Percentiles rank a stretch among this genome's conserved stretches.
phyloP scores from a whole-genome alignment of 1,140 invertebrate species.

The silkworm (Bombyx mori) region DNA sequence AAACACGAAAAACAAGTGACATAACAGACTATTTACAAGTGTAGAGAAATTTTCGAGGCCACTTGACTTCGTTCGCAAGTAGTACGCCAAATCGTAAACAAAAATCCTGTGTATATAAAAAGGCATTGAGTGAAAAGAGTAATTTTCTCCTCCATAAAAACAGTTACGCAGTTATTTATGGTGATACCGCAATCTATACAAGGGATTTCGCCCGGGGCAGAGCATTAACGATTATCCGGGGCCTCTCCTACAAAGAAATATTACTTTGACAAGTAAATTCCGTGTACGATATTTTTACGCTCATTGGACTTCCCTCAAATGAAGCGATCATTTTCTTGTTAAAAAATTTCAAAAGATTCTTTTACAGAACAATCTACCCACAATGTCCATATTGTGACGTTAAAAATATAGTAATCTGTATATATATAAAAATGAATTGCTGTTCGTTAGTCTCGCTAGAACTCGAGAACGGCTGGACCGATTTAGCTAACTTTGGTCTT shows the following conservation, averaged over 20 bases:
- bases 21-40: too few species aligned
- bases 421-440: too few species aligned
- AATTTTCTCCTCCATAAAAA: constrained; percentile 65
- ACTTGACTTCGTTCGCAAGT: too few species aligned
- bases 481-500: too few species aligned
- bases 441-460: too few species aligned
- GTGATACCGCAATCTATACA: constrained; percentile 60
- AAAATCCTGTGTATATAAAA: constrained; percentile 38
- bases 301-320: constrained; percentile 17
- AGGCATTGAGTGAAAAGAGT: constrained; percentile 57
- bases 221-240: constrained; percentile 56
- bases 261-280: constrained; percentile 57
- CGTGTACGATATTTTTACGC: constrained; percentile 29
- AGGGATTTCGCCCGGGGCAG: constrained; percentile 47
- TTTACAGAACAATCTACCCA: too few species aligned
- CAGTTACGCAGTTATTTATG: constrained; percentile 62
- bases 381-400: too few species aligned
- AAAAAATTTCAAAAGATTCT: neutral
- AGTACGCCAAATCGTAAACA: constrained; percentile 25
- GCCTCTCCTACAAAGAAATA: constrained; percentile 50
- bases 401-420: too few species aligned
- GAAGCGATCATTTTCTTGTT: constrained; percentile 4
- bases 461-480: too few species aligned
- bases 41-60: too few species aligned
- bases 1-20: too few species aligned